These are phyloP conservation scores for Lasioglossum albipes DNA, from an alignment of 1,140 invertebrate genomes.

Conservation along the genomic window DNA sequence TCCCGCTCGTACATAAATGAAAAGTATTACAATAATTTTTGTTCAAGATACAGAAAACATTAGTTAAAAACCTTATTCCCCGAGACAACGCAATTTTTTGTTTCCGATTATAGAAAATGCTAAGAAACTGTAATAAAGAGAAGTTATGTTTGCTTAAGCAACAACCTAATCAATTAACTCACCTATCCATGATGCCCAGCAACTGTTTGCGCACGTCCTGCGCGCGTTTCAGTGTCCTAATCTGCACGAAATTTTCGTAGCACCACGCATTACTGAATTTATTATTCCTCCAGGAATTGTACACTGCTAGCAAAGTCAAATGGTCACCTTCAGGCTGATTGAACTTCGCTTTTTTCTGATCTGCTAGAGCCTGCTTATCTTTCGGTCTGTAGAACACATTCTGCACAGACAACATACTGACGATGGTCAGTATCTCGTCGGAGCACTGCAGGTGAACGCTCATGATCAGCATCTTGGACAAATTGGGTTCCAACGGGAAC, in stretches of 20 bases:
- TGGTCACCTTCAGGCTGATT: constrained; percentile 99
- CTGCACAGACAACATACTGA: constrained; percentile 99
- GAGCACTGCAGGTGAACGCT: constrained; percentile 99
- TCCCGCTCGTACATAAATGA: too few species aligned
- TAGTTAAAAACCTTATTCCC: too few species aligned
- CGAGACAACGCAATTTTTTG: too few species aligned
- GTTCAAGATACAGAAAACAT: too few species aligned
- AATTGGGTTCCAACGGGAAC: constrained; percentile 98
- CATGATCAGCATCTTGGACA: constrained; percentile 99
- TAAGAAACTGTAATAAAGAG: too few species aligned
- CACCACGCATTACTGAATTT: constrained; percentile 99
- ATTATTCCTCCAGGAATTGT: constrained; percentile 99
- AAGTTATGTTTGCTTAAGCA: too few species aligned
- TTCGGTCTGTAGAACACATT: constrained; percentile 99
- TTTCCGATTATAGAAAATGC: too few species aligned
- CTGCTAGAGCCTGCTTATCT: constrained; percentile 98
- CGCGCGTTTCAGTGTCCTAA: constrained; percentile 96
- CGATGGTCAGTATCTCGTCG: constrained; percentile 98
- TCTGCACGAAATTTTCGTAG: constrained; percentile 99
- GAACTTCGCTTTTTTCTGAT: constrained; percentile 99
- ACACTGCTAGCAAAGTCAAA: constrained; percentile 97
- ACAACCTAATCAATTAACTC: constrained; percentile 29
- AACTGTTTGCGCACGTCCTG: constrained; percentile 99
- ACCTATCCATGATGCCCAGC: constrained; percentile 98
- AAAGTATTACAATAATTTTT: too few species aligned